Evolutionary conservation across 2,797 vertebrate species (phyloP).

Genomic region (Pitangus sulphuratus): DNA sequence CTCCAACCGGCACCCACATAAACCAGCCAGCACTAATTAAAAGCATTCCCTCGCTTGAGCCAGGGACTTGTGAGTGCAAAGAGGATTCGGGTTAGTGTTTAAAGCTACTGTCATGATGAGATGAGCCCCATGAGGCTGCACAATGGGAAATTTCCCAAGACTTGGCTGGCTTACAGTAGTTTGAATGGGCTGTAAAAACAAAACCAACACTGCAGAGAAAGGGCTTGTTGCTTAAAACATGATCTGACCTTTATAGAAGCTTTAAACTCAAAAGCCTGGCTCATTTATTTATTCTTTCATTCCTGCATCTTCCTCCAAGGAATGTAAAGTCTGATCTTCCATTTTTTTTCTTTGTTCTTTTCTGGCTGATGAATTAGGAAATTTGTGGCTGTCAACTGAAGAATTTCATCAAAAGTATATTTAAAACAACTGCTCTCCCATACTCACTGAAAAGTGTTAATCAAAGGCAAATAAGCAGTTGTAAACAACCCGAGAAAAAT

Average conservation of each 20-base stretch:
- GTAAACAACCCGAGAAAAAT: slow-evolving; percentile 30
- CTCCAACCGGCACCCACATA: neutral
- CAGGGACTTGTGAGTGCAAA: neutral
- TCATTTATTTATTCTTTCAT: neutral
- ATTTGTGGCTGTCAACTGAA: slow-evolving; percentile 4
- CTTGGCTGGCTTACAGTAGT: slow-evolving; percentile 1
- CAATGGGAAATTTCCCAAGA: slow-evolving; percentile 27
- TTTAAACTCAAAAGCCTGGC: slow-evolving; percentile 16
- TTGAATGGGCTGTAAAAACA: slow-evolving; percentile 29
- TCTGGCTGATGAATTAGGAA: neutral
- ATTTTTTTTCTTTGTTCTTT: slow-evolving; percentile 6
- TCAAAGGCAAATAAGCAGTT: slow-evolving; percentile 17
- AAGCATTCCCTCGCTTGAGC: slow-evolving; percentile 33
- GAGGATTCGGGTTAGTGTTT: neutral
- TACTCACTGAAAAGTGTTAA: neutral
- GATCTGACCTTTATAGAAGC: slow-evolving; percentile 20
- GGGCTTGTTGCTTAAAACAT: slow-evolving; percentile 23
- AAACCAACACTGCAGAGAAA: slow-evolving; percentile 25
- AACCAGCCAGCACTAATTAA: slow-evolving; percentile 24
- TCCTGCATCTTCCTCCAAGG: slow-evolving; percentile 16
- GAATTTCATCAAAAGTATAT: slow-evolving; percentile 13
- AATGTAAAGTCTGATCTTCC: neutral
- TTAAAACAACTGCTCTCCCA: neutral
- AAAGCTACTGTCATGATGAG: slow-evolving; percentile 32
- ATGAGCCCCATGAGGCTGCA: slow-evolving; percentile 13